Conservation (phyloP, 2,888 invertebrate species). For the Catocala sponsa region DNA sequence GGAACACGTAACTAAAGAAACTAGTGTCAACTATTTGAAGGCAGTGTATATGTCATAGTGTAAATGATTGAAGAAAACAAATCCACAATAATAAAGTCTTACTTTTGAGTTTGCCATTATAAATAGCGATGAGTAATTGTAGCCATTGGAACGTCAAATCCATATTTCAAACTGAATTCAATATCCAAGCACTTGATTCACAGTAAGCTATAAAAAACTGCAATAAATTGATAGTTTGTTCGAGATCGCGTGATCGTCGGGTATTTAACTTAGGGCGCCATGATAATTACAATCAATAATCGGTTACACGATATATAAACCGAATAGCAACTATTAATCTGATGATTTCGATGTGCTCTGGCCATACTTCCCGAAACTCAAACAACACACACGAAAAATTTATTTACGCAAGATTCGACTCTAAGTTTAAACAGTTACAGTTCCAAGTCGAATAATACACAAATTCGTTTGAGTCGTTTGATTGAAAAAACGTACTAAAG, state of each 20-base stretch:
- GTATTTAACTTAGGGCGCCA: constrained; percentile 75
- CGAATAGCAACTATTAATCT: constrained; percentile 72
- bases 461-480: constrained; percentile 40
- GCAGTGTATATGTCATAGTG: too few relatives aligned
- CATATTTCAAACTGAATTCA: constrained; percentile 49
- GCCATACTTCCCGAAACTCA: constrained; percentile 30
- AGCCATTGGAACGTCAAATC: constrained; percentile 34
- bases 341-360: constrained; percentile 54
- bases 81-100: too few relatives aligned
- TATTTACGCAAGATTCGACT: constrained; percentile 24
- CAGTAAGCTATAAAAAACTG: constrained; percentile 51
- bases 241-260: constrained; percentile 72
- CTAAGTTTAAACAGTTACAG: constrained; percentile 29
- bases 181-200: constrained; percentile 43
- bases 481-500: constrained; percentile 55
- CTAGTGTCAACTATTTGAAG: too few relatives aligned
- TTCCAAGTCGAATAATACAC: constrained; percentile 19
- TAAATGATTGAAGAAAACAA: too few relatives aligned
- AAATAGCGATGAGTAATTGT: constrained; percentile 39
- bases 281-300: constrained; percentile 85
- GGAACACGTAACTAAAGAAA: too few relatives aligned
- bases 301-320: constrained; percentile 66
- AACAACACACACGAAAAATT: constrained; percentile 14
- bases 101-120: constrained; percentile 4
- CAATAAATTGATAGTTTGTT: constrained; percentile 63